A percentile compares a stretch with the other conserved stretches of the same genome.
phyloP scores from a whole-genome alignment of 2,888 invertebrate genomes.

The Lochmaea capreae region DNA sequence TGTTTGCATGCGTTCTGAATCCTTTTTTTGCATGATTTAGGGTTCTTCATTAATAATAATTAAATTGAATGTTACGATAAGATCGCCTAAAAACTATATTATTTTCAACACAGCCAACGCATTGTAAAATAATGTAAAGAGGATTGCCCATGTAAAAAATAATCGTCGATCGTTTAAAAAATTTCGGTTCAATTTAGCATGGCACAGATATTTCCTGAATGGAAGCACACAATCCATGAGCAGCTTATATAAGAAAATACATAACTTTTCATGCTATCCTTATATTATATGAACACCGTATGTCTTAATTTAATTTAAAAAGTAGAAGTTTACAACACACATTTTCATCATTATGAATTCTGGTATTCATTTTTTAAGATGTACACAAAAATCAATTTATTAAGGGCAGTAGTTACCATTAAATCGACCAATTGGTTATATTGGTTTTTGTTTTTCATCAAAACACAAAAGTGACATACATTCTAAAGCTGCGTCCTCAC shows the following conservation, averaged over 20 bases:
- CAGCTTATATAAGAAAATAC: constrained; percentile 18
- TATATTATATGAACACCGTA: not conserved
- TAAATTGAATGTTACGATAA: not conserved
- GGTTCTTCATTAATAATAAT: not conserved
- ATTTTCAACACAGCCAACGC: constrained; percentile 43
- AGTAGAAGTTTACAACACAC: not conserved
- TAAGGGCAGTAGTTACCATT: too few relatives aligned
- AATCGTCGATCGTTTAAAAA: not conserved
- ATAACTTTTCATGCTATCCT: not conserved
- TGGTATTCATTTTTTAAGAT: too few relatives aligned
- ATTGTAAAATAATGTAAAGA: constrained; percentile 25
- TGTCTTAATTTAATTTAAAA: not conserved
- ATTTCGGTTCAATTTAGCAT: constrained; percentile 30
- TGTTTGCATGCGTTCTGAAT: not conserved
- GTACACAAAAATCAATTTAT: not conserved
- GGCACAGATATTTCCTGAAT: constrained; percentile 39
- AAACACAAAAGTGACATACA: too few relatives aligned
- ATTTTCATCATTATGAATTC: not conserved
- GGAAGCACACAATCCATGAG: constrained; percentile 41
- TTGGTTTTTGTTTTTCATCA: too few relatives aligned
- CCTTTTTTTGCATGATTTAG: not conserved
- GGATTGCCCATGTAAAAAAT: constrained; percentile 13
- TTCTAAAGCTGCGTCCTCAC: too few relatives aligned
- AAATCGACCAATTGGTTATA: too few relatives aligned
- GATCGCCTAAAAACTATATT: constrained; percentile 3